phyloP scores from a whole-genome alignment of 2,888 invertebrate genomes.

The Papilio protenor region DNA sequence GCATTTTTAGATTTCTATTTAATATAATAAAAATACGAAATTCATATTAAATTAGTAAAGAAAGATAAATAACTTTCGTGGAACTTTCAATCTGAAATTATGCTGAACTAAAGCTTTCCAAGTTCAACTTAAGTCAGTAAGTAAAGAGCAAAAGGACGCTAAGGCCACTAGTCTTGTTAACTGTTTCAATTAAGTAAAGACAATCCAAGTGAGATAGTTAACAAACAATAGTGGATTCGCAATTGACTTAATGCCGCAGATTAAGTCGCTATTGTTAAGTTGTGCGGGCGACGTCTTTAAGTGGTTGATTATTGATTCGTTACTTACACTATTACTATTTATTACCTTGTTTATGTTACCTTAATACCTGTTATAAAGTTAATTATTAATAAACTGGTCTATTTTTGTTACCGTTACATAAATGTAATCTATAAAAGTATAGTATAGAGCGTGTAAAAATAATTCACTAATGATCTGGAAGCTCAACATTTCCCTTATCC shows the following conservation, averaged over 20 bases:
- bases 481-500: conserved; percentile 37
- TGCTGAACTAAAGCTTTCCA: background rate
- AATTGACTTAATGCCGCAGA: conserved; percentile 39
- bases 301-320: conserved; percentile 23
- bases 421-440: background rate
- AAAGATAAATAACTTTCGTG: background rate
- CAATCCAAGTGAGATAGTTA: conserved; percentile 36
- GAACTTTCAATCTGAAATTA: background rate
- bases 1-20: background rate
- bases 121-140: conserved; percentile 24
- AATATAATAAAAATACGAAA: background rate
- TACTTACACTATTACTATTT: background rate
- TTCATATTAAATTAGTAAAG: background rate
- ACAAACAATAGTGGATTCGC: conserved; percentile 38
- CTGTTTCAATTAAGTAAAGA: conserved; percentile 36
- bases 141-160: conserved; percentile 27
- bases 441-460: conserved; percentile 3
- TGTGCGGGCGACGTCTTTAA: conserved; percentile 19
- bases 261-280: conserved; percentile 39
- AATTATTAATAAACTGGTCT: background rate
- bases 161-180: conserved; percentile 27
- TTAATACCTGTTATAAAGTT: background rate
- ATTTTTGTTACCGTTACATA: background rate
- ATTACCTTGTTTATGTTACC: background rate
- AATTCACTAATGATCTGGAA: conserved; percentile 25